Percentiles rank a stretch among this genome's conserved stretches.
Evolutionary conservation across 2,888 invertebrate species (phyloP).

Genomic region (Drosophila kambysellisi): DNA sequence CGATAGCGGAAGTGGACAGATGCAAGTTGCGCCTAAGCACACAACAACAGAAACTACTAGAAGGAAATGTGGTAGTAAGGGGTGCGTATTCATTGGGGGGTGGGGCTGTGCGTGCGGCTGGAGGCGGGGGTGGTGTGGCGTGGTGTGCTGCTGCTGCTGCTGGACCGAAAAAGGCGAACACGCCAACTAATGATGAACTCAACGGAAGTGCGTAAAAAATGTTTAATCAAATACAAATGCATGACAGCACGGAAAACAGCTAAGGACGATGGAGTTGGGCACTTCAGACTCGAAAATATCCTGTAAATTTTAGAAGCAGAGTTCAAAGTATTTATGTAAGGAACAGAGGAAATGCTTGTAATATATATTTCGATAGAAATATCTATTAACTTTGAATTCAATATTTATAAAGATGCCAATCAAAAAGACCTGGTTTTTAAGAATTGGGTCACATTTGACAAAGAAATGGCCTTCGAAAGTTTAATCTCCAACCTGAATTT

Average conservation of each 20-base stretch:
- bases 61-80: conserved; percentile 45
- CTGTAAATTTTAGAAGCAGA: conserved; percentile 9
- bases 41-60: conserved; percentile 41
- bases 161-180: conserved; percentile 68
- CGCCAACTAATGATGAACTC: conserved; percentile 73
- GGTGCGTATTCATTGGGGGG: conserved; percentile 41
- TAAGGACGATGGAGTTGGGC: not conserved
- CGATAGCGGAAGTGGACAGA: conserved; percentile 79
- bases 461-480: not conserved
- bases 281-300: conserved; percentile 13
- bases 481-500: not conserved
- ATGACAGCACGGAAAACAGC: conserved; percentile 72
- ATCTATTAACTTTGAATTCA: too few species aligned
- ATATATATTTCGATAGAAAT: not conserved
- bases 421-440: not conserved
- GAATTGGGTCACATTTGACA: not conserved
- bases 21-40: conserved; percentile 75
- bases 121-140: conserved; percentile 38
- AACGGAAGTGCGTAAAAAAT: conserved; percentile 81
- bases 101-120: conserved; percentile 9
- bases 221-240: conserved; percentile 80
- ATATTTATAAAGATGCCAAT: not conserved
- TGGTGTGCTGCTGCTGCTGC: conserved; percentile 44
- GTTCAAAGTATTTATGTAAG: not conserved
- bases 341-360: not conserved